A percentile compares a stretch with the other conserved stretches of the same genome.
phyloP scores from a whole-genome alignment of 1,140 invertebrate species.

The Drosophila serrata region DNA sequence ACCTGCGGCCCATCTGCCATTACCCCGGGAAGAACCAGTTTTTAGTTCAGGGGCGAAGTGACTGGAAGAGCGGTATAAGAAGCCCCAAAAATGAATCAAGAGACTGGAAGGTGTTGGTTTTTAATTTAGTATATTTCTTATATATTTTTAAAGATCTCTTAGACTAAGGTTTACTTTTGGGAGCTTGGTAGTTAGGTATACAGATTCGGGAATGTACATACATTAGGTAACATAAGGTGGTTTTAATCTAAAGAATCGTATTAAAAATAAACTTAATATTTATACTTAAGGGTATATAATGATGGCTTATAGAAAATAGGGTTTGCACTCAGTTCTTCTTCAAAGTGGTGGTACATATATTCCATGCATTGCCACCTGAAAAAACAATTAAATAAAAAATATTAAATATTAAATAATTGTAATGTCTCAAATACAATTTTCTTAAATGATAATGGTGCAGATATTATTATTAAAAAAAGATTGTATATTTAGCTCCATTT shows the following conservation, averaged over 20 bases:
- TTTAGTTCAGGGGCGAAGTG: conserved; percentile 50
- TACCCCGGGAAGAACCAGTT: conserved; percentile 56
- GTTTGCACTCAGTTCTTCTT: too few relatives aligned
- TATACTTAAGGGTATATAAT: accelerated
- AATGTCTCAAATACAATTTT: background rate
- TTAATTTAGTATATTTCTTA: background rate
- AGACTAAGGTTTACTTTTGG: background rate
- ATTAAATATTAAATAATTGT: background rate
- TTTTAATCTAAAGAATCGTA: background rate
- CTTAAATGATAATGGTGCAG: too few relatives aligned
- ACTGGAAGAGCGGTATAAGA: background rate
- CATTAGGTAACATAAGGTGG: too few relatives aligned
- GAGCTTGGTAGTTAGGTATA: background rate
- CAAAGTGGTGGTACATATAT: too few relatives aligned
- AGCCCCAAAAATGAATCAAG: conserved; percentile 14
- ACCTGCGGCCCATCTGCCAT: conserved; percentile 37
- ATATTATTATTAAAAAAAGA: background rate
- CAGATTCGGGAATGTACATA: too few relatives aligned
- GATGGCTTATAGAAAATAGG: too few relatives aligned
- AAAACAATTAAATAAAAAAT: background rate
- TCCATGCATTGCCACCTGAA: background rate
- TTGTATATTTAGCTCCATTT: background rate
- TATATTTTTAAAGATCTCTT: background rate
- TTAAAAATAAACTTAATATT: too few relatives aligned
- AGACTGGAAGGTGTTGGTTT: background rate